phyloP scores from a whole-genome alignment of 1,140 invertebrate genomes.

The Drosophila truncata region DNA sequence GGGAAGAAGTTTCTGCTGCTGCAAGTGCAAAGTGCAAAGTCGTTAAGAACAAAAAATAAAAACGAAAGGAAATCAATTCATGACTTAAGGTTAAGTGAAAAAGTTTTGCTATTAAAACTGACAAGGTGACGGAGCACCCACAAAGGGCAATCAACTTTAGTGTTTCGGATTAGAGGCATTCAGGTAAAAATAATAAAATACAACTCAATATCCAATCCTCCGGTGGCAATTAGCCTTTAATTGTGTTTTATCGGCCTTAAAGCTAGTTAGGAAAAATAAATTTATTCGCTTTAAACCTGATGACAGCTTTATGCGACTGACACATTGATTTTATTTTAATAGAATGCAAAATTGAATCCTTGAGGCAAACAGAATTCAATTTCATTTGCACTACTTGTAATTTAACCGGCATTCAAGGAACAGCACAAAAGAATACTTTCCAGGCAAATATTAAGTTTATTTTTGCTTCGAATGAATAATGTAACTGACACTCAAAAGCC shows the following conservation, averaged over 20 bases:
- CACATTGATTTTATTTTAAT: not conserved
- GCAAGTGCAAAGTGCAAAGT: conserved; percentile 71
- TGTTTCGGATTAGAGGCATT: not conserved
- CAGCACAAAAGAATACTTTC: conserved; percentile 7
- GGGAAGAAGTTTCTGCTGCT: conserved; percentile 33
- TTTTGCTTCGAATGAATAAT: conserved; percentile 38
- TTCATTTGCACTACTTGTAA: conserved; percentile 4
- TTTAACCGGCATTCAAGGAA: conserved; percentile 5
- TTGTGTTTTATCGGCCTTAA: not conserved
- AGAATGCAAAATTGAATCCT: not conserved
- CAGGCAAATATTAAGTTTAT: conserved; percentile 29
- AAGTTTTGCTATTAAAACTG: conserved; percentile 75
- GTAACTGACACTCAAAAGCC: conserved; percentile 40
- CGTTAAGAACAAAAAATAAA: conserved; percentile 55
- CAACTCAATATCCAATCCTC: not conserved
- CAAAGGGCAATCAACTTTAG: conserved; percentile 5
- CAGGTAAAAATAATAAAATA: not conserved
- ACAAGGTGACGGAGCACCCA: conserved; percentile 48
- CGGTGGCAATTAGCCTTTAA: conserved; percentile 1
- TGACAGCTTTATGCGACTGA: conserved; percentile 9
- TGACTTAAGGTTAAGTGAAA: conserved; percentile 77
- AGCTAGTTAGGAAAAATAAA: not conserved
- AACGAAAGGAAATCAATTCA: conserved; percentile 70
- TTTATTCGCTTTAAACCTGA: not conserved
- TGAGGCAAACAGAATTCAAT: conserved; percentile 16